These are phyloP conservation scores for Pollenia griseotomentosa DNA, from an alignment of 2,888 invertebrate genomes.

Conservation along the genomic window DNA sequence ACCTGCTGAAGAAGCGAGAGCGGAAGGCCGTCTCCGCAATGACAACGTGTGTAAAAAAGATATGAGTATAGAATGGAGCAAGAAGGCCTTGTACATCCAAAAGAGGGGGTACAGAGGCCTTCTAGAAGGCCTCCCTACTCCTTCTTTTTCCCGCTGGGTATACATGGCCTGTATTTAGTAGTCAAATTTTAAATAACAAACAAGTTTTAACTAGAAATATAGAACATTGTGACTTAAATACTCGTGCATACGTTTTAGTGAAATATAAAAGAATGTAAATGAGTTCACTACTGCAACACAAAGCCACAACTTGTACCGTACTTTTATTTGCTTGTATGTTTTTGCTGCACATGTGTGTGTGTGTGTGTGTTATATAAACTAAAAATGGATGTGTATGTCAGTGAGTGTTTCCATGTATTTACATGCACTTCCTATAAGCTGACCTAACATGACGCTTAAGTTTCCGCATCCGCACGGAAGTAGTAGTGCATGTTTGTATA, in stretches of 20 bases:
- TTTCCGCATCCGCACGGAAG: conserved; percentile 81
- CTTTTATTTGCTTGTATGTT: not conserved
- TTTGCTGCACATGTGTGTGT: not conserved
- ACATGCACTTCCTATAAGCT: conserved; percentile 66
- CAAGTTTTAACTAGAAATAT: not conserved
- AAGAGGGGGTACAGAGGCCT: no score
- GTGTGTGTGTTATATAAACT: not conserved
- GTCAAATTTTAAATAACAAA: not conserved
- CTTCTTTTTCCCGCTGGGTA: no score
- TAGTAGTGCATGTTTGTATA: conserved; percentile 71
- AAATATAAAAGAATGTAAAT: not conserved
- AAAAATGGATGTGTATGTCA: not conserved
- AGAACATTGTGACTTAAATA: not conserved
- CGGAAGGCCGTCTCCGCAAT: no score
- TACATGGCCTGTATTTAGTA: not conserved
- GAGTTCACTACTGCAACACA: not conserved
- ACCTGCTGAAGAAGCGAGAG: no score
- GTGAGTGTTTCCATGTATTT: conserved; percentile 46
- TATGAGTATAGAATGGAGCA: no score
- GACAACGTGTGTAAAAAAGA: no score
- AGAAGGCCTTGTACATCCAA: no score
- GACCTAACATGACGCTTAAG: conserved; percentile 80
- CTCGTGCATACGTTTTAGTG: not conserved
- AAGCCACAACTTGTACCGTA: conserved; percentile 29
- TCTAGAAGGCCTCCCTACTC: no score